A percentile compares a stretch with the other conserved stretches of the same genome.
These are phyloP conservation scores for Otus scops DNA, from an alignment of 2,797 vertebrate genomes.

Conservation along the genomic window DNA sequence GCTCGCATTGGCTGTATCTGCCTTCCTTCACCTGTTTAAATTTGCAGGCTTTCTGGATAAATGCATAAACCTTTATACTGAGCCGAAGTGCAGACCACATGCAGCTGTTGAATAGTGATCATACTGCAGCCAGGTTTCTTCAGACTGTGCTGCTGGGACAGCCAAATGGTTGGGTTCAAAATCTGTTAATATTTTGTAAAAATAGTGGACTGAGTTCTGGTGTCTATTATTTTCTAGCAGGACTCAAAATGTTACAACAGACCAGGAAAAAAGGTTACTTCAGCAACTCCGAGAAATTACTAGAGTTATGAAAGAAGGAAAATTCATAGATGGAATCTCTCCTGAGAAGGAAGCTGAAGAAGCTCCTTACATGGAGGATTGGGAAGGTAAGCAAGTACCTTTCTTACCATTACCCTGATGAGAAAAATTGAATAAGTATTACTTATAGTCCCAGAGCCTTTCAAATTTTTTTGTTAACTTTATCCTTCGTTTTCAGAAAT, in stretches of 20 bases:
- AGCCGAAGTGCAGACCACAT: not conserved
- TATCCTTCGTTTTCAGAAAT: slow-evolving; percentile 4
- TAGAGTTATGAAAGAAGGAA: slow-evolving; percentile 90
- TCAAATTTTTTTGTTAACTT: not conserved
- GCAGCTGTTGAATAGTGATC: not conserved
- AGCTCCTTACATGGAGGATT: slow-evolving; percentile 85
- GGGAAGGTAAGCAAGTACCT: slow-evolving; percentile 80
- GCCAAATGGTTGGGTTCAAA: not conserved
- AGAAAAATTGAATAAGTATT: not conserved
- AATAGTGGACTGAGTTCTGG: not conserved
- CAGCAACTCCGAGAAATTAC: slow-evolving; percentile 93
- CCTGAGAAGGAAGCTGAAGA: slow-evolving; percentile 87
- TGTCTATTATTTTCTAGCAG: slow-evolving; percentile 69
- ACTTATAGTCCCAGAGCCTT: not conserved
- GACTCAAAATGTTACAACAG: slow-evolving; percentile 80
- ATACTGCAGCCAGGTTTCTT: not conserved
- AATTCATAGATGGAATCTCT: slow-evolving; percentile 81
- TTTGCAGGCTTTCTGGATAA: not conserved
- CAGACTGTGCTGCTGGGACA: not conserved
- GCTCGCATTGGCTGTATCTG: not conserved
- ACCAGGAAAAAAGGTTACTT: slow-evolving; percentile 90
- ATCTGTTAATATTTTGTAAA: not conserved
- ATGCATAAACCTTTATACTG: not conserved
- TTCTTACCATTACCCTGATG: not conserved
- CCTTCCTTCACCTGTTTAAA: not conserved